phyloP scores from a whole-genome alignment of 2,797 vertebrate genomes.

The Xerus rutilus region DNA sequence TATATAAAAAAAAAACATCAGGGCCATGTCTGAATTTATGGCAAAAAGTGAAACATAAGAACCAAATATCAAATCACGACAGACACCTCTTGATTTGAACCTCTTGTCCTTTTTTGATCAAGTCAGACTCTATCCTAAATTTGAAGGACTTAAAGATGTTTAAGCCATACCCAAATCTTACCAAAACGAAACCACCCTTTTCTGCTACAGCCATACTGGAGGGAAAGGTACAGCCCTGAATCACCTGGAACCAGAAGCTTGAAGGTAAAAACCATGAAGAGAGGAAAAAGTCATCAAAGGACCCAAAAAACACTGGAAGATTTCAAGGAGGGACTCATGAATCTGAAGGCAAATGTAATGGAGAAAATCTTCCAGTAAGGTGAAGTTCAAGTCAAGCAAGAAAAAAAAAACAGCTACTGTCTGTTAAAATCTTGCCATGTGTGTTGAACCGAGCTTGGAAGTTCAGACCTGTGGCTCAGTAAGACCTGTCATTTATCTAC shows the following conservation, averaged over 20 bases:
- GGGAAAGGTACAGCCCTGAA: accelerated
- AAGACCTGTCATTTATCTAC: neutral
- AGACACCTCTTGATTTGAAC: neutral
- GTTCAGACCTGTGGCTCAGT: neutral
- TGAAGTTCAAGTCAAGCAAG: neutral
- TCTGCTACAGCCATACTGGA: neutral
- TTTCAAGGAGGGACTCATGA: neutral
- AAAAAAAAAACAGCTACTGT: neutral
- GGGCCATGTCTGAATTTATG: neutral
- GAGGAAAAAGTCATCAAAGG: neutral
- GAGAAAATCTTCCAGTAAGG: neutral
- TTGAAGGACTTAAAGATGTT: neutral
- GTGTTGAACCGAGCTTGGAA: neutral
- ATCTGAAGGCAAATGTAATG: neutral
- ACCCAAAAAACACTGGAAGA: neutral
- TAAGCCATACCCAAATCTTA: neutral
- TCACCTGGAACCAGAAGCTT: neutral
- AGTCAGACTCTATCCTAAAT: neutral
- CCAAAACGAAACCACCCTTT: neutral
- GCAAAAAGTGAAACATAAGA: neutral
- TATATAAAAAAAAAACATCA: neutral
- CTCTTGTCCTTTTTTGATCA: neutral
- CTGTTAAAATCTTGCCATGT: neutral
- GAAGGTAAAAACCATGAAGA: neutral
- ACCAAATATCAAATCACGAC: neutral